Evolutionary conservation across 2,113 vertebrate genomes (phyloP).

Genomic region (Dolichallabes microphthalmus): DNA sequence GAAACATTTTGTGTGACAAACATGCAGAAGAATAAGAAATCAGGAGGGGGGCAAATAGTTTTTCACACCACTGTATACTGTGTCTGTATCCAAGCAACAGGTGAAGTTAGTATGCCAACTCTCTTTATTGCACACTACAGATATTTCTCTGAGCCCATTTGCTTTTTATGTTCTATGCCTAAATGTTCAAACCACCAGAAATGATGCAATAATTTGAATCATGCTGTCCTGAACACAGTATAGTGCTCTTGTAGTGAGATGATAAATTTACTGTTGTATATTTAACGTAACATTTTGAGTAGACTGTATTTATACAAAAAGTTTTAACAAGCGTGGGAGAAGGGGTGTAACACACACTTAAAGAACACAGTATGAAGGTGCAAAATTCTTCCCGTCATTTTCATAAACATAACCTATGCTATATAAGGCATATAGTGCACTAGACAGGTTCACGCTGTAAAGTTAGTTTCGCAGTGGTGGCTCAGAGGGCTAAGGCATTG

Average conservation of each 20-base stretch:
- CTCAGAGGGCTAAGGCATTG: no score
- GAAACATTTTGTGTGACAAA: no score
- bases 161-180: not conserved
- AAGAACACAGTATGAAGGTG: not conserved
- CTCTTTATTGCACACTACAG: not conserved
- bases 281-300: not conserved
- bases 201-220: not conserved
- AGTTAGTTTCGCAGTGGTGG: no score
- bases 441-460: not conserved
- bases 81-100: not conserved
- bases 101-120: not conserved
- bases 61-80: no score
- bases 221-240: not conserved
- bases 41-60: no score
- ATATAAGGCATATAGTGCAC: not conserved
- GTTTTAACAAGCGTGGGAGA: not conserved
- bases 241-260: not conserved
- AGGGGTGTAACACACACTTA: not conserved
- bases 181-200: not conserved
- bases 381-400: no score
- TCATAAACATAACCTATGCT: not conserved
- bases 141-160: not conserved
- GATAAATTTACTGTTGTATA: not conserved
- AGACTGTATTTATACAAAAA: not conserved
- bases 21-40: no score